Evolutionary conservation across 2,888 invertebrate species (phyloP).

Genomic region (Chloroclysta siterata): DNA sequence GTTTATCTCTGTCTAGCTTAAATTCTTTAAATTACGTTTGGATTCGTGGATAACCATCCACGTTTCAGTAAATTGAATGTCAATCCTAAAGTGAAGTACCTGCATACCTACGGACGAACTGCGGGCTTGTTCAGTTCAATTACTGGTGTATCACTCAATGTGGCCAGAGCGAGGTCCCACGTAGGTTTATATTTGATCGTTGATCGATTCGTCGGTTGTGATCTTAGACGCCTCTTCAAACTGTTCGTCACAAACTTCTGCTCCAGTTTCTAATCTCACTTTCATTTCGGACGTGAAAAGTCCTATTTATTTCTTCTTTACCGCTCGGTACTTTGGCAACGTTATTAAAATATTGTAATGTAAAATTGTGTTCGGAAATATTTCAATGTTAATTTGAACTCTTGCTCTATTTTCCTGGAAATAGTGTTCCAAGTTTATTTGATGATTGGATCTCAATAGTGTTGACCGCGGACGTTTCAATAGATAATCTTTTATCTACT

Average conservation of each 20-base stretch:
- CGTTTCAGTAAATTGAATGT: not conserved
- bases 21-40: no score
- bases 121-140: not conserved
- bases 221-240: constrained; percentile 28
- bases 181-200: constrained; percentile 10
- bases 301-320: not conserved
- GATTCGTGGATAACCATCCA: no score
- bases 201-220: constrained; percentile 28
- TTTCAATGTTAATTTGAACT: not conserved
- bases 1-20: no score
- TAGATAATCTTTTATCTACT: constrained; percentile 83
- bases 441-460: constrained; percentile 59
- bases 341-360: not conserved
- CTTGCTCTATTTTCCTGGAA: not conserved
- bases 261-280: constrained; percentile 15
- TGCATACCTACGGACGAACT: not conserved
- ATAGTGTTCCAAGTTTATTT: constrained; percentile 24
- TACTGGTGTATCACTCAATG: constrained; percentile 6
- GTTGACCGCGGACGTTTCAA: constrained; percentile 76
- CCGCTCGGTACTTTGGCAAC: not conserved
- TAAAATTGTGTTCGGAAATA: no score
- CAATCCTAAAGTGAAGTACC: not conserved
- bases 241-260: constrained; percentile 2
- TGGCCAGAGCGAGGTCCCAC: constrained; percentile 5
- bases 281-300: constrained; percentile 7